A percentile compares a stretch with the other conserved stretches of the same genome.
phyloP scores from a whole-genome alignment of 2,888 invertebrate genomes.

The Drosophila pseudotalamancana region DNA sequence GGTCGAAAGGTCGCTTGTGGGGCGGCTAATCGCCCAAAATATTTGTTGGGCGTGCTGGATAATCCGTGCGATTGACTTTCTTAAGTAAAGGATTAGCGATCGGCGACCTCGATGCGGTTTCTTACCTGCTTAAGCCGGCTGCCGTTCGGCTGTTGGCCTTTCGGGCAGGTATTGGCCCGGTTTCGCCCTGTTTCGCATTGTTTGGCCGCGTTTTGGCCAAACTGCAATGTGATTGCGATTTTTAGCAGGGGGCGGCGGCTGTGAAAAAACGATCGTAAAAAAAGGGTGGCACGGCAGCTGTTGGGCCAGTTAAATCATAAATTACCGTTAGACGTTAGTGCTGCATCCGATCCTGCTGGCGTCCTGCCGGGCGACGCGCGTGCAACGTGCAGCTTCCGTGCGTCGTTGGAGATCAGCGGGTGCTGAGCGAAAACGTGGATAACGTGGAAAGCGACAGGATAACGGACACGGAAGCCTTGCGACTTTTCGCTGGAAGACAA shows the following conservation, averaged over 20 bases:
- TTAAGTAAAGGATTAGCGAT: constrained; percentile 72
- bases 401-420: constrained; percentile 58
- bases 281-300: constrained; percentile 49
- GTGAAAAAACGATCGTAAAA: constrained; percentile 46
- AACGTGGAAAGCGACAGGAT: constrained; percentile 62
- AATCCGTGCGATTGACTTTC: constrained; percentile 78
- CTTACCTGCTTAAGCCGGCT: constrained; percentile 40
- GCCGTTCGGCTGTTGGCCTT: too few species aligned
- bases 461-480: constrained; percentile 33
- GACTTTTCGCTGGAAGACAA: constrained; percentile 53
- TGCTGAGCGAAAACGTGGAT: constrained; percentile 58
- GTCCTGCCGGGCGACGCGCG: constrained; percentile 43
- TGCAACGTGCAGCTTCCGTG: constrained; percentile 57
- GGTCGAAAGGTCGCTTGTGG: constrained; percentile 48
- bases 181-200: too few species aligned
- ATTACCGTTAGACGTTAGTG: neutral
- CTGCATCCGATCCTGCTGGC: neutral
- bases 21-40: constrained; percentile 76
- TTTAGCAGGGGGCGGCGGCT: constrained; percentile 10
- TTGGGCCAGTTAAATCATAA: constrained; percentile 22
- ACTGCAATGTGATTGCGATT: constrained; percentile 20
- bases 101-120: constrained; percentile 9
- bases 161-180: too few species aligned
- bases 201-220: too few species aligned
- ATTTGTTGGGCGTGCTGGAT: constrained; percentile 76